Evolutionary conservation across 53 echinoderm and acorn worm species (phyloP).

Genomic region (Temnopleurus reevesii): DNA sequence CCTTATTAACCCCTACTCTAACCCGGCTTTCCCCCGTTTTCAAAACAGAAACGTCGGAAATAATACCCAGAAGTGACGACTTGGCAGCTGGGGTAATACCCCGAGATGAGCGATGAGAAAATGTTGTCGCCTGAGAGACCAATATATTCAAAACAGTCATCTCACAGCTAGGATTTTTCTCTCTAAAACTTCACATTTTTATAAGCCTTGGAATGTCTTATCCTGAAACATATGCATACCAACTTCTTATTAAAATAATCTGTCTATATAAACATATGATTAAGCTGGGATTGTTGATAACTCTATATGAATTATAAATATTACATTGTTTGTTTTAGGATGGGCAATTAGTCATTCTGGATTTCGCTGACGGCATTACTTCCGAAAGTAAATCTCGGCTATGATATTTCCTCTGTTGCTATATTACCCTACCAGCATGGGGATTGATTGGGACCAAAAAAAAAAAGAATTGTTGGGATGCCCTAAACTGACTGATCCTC

Average conservation of each 20-base stretch:
- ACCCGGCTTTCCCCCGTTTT: conserved; percentile 4
- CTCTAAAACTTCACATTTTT: not conserved
- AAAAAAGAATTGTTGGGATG: too few relatives aligned
- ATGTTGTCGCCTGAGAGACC: conserved; percentile 1
- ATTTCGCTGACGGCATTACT: not conserved
- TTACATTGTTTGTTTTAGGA: not conserved
- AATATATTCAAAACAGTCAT: not conserved
- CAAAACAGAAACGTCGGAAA: not conserved
- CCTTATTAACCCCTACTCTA: conserved; percentile 43
- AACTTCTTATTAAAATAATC: not conserved
- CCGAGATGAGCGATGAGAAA: not conserved
- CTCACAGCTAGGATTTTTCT: not conserved
- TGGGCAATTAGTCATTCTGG: not conserved
- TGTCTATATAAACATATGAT: not conserved
- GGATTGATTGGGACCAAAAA: too few relatives aligned
- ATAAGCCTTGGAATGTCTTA: not conserved
- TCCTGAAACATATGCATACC: not conserved
- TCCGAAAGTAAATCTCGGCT: not conserved
- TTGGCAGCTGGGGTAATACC: conserved; percentile 51
- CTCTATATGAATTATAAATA: not conserved
- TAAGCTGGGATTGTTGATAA: not conserved
- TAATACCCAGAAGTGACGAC: conserved; percentile 48
- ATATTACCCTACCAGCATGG: not conserved
- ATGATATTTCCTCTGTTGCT: not conserved
- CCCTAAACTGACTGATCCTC: too few relatives aligned